Conservation (phyloP, 2,888 invertebrate genomes). For the Isotomurus palustris region DNA sequence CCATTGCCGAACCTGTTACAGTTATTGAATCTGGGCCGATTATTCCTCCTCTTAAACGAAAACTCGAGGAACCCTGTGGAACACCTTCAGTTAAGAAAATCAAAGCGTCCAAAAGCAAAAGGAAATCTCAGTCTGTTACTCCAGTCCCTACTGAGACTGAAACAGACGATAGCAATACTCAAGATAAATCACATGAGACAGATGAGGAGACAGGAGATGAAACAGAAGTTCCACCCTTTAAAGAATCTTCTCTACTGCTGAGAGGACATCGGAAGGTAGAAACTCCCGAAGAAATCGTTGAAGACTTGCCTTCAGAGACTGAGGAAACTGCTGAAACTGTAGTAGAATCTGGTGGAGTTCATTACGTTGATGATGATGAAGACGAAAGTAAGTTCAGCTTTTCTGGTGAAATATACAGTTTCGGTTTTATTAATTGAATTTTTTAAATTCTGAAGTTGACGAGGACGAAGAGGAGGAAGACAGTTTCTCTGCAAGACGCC, state of each 20-base stretch:
- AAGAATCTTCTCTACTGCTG: too few relatives aligned
- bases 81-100: slow-evolving; percentile 6
- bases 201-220: background rate
- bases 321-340: slow-evolving; percentile 21
- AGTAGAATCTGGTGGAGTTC: background rate
- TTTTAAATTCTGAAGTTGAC: slow-evolving; percentile 27
- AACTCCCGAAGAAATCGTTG: slow-evolving; percentile 13
- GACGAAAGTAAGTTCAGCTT: slow-evolving; percentile 15
- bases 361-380: slow-evolving; percentile 15
- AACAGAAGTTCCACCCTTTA: too few relatives aligned
- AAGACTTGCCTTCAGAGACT: slow-evolving; percentile 11
- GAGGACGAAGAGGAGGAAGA: slow-evolving; percentile 45
- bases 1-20: slow-evolving; percentile 24
- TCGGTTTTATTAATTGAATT: background rate
- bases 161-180: background rate
- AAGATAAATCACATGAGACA: background rate
- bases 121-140: background rate
- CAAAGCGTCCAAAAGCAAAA: background rate
- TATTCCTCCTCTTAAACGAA: slow-evolving; percentile 30
- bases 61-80: slow-evolving; percentile 3
- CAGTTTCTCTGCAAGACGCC: slow-evolving; percentile 44
- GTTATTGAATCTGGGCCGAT: slow-evolving; percentile 45
- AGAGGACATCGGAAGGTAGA: background rate
- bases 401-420: background rate
- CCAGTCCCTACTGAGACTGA: background rate